Evolutionary conservation across 64 coral and sea anemone genomes (phyloP).

Genomic region (Pocillopora damicornis): DNA sequence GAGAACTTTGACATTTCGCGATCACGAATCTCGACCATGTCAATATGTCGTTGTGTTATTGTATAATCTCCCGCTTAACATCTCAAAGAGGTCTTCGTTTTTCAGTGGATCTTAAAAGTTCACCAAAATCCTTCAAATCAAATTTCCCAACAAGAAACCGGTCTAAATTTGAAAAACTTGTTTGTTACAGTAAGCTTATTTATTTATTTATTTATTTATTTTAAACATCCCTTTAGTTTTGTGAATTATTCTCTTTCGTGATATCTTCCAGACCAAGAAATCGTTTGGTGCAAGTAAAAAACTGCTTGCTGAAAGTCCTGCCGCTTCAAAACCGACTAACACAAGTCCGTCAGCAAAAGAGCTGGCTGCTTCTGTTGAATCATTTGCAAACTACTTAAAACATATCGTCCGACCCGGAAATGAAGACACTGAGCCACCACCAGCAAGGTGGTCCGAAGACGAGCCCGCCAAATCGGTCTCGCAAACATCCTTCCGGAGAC

Average conservation of each 20-base stretch:
- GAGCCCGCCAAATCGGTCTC: conserved; percentile 63
- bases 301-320: conserved; percentile 16
- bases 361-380: conserved; percentile 82
- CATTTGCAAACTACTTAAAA: conserved; percentile 93
- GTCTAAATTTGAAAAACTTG: too few relatives aligned
- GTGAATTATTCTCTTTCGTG: background rate
- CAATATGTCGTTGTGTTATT: too few relatives aligned
- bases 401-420: conserved; percentile 67
- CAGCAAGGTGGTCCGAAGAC: conserved; percentile 69
- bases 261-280: background rate
- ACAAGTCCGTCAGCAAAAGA: conserved; percentile 41
- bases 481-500: conserved; percentile 41
- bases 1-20: too few relatives aligned
- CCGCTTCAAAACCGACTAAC: conserved; percentile 8
- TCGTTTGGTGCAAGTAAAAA: conserved; percentile 17
- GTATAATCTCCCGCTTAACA: too few relatives aligned
- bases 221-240: background rate
- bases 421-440: conserved; percentile 26
- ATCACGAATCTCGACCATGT: too few relatives aligned
- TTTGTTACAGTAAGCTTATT: too few relatives aligned
- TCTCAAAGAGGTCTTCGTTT: too few relatives aligned
- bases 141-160: too few relatives aligned
- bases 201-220: too few relatives aligned
- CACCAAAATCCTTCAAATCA: too few relatives aligned
- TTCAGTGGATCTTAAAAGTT: too few relatives aligned